These are phyloP conservation scores for Crossaster papposus DNA, from an alignment of 53 echinoderm and acorn worm species.

Conservation along the genomic window DNA sequence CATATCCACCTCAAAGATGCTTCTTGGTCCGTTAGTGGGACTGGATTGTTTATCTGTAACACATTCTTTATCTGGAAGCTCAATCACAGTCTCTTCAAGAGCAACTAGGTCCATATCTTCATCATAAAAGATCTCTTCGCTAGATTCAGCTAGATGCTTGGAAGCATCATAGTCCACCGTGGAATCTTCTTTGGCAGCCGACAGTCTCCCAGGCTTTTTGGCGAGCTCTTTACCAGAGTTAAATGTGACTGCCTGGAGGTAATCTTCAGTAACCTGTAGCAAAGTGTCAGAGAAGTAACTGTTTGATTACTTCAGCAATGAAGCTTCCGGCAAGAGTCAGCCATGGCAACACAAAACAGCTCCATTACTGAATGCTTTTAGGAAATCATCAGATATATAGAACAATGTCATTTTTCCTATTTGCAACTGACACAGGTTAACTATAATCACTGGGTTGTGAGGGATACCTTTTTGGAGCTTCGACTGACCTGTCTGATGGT, in stretches of 20 bases:
- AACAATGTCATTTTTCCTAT: too few species aligned
- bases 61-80: not conserved
- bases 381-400: too few species aligned
- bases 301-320: too few species aligned
- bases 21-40: not conserved
- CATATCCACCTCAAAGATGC: not conserved
- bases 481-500: slow-evolving; percentile 32
- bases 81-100: not conserved
- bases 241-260: slow-evolving; percentile 21
- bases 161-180: not conserved
- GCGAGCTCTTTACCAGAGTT: not conserved
- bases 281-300: not conserved
- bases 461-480: not conserved
- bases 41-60: not conserved
- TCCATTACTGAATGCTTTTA: too few species aligned
- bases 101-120: not conserved
- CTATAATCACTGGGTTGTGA: not conserved
- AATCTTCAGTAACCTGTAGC: slow-evolving; percentile 26
- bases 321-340: too few species aligned
- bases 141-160: not conserved
- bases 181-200: slow-evolving; percentile 8
- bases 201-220: not conserved
- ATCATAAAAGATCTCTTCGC: not conserved
- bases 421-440: not conserved
- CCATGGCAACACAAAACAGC: too few species aligned